Evolutionary conservation across 2,113 vertebrate species (phyloP).

Genomic region (Perca flavescens): DNA sequence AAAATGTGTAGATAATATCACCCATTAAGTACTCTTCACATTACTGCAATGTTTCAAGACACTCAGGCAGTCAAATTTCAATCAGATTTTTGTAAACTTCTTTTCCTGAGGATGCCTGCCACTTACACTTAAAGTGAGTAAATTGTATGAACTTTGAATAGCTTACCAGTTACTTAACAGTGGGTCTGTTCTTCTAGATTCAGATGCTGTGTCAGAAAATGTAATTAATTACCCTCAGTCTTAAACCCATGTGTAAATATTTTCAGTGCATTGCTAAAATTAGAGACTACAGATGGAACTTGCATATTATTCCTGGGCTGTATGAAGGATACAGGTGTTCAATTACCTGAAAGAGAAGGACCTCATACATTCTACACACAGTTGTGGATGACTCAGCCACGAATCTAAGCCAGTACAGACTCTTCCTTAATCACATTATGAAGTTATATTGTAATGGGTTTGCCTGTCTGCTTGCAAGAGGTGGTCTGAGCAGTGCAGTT

Average conservation of each 20-base stretch:
- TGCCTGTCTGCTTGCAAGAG: background rate
- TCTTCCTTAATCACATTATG: background rate
- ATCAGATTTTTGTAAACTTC: background rate
- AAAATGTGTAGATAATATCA: background rate
- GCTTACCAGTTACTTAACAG: background rate
- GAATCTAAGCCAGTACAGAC: background rate
- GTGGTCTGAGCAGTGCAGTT: background rate
- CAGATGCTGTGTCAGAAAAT: background rate
- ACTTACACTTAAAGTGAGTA: background rate
- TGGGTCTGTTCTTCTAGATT: constrained; percentile 6
- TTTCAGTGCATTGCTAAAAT: background rate
- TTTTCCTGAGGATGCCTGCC: background rate
- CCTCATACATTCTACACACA: background rate
- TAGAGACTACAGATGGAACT: constrained; percentile 6
- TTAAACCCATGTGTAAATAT: constrained; percentile 25
- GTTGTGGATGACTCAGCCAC: background rate
- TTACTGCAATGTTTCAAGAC: background rate
- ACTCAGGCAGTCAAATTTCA: background rate
- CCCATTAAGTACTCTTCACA: background rate
- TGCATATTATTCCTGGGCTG: constrained; percentile 14
- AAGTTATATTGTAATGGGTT: background rate
- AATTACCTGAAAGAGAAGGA: constrained; percentile 1
- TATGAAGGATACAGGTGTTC: constrained; percentile 14
- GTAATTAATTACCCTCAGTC: background rate
- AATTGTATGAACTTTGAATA: background rate